These are phyloP conservation scores for Cordilura impudica DNA, from an alignment of 2,888 invertebrate species.

Conservation along the genomic window DNA sequence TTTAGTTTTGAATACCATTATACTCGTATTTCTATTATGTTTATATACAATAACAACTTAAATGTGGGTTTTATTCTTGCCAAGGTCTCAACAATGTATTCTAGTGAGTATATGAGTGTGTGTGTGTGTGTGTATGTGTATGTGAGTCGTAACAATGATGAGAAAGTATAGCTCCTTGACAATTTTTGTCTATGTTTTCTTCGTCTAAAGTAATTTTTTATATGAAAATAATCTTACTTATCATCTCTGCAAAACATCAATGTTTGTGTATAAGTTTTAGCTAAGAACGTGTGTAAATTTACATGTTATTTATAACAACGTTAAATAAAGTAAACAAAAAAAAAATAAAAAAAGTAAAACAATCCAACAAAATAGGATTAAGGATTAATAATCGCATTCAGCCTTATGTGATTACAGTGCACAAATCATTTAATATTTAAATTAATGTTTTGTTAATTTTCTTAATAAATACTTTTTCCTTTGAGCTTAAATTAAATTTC, in stretches of 20 bases:
- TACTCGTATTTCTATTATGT: slow-evolving; percentile 29
- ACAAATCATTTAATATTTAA: not conserved
- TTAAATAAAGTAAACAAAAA: too few species aligned
- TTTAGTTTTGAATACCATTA: slow-evolving; percentile 31
- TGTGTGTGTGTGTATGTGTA: not conserved
- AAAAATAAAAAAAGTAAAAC: slow-evolving; percentile 4
- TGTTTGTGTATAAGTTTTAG: not conserved
- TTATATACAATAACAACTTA: slow-evolving; percentile 44
- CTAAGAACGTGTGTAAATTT: slow-evolving; percentile 21
- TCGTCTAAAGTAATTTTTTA: too few species aligned
- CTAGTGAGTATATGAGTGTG: too few species aligned
- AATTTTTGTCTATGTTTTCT: too few species aligned
- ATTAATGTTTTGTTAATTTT: slow-evolving; percentile 29
- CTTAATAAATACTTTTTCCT: slow-evolving; percentile 8
- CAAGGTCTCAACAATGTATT: slow-evolving; percentile 24
- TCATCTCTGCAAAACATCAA: too few species aligned
- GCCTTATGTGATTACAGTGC: too few species aligned
- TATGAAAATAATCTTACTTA: too few species aligned
- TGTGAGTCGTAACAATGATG: not conserved
- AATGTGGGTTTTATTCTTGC: slow-evolving; percentile 23
- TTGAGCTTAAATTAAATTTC: not conserved
- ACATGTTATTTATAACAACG: not conserved
- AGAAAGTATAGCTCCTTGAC: too few species aligned
- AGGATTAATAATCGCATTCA: slow-evolving; percentile 36
- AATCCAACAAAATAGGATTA: slow-evolving; percentile 34